Evolutionary conservation across 2,888 invertebrate genomes (phyloP).

Genomic region (Glyphotaelius pellucidus): DNA sequence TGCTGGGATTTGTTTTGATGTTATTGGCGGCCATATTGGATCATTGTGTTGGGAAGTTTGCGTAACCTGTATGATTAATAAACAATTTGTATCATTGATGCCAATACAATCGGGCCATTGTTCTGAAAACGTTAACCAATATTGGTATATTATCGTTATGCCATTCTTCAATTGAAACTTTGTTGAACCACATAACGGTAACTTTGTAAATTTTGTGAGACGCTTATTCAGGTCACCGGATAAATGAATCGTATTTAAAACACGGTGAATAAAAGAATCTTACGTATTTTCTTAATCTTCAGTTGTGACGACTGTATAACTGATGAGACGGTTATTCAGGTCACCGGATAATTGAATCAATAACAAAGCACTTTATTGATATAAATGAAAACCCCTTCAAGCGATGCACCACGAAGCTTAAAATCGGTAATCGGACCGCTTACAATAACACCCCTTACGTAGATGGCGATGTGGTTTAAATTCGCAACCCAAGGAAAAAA

Average conservation of each 20-base stretch:
- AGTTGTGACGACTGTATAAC: too few species aligned
- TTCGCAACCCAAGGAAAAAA: too few species aligned
- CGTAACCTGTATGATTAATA: not conserved
- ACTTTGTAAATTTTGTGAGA: not conserved
- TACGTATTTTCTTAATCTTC: not conserved
- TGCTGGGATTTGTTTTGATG: not conserved
- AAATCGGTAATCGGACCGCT: too few species aligned
- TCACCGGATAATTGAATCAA: not conserved
- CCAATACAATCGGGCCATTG: constrained; percentile 11
- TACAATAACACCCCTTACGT: too few species aligned
- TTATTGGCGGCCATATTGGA: not conserved
- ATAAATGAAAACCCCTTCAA: too few species aligned
- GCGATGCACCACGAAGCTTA: too few species aligned
- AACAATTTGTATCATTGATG: constrained; percentile 7
- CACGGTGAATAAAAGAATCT: not conserved
- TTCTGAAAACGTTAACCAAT: not conserved
- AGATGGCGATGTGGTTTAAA: too few species aligned
- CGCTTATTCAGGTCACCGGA: not conserved
- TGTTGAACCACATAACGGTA: not conserved
- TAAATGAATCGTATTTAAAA: not conserved
- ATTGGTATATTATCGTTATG: not conserved
- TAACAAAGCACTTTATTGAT: too few species aligned
- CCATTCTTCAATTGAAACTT: not conserved
- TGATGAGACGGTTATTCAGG: not conserved
- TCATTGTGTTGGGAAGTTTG: not conserved